Evolutionary conservation across 2,113 vertebrate species (phyloP).

Genomic region (Zosterops japonicus): DNA sequence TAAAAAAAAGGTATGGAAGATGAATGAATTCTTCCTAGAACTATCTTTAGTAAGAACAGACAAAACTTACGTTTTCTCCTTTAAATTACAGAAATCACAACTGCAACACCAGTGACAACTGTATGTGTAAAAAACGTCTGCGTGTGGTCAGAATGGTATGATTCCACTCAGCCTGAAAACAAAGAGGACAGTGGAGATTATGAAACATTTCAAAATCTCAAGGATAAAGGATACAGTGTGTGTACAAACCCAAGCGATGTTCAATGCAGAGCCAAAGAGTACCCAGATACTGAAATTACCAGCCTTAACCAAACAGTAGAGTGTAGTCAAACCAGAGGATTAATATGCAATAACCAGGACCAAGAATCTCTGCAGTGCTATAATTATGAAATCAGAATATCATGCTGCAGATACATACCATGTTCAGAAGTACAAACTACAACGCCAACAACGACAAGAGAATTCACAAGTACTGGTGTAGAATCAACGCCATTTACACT

Average conservation of each 20-base stretch:
- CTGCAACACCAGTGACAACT: background rate
- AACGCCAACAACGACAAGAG: background rate
- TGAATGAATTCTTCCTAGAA: background rate
- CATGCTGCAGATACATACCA: slow-evolving; percentile 63
- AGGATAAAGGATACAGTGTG: slow-evolving; percentile 14
- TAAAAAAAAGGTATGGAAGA: background rate
- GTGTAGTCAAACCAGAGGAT: slow-evolving; percentile 24
- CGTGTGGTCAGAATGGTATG: slow-evolving; percentile 71
- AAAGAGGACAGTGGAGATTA: slow-evolving; percentile 57
- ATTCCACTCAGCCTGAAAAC: slow-evolving; percentile 9
- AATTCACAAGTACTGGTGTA: background rate
- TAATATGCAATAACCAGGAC: slow-evolving; percentile 68
- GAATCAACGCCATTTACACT: background rate
- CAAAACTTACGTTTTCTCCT: background rate
- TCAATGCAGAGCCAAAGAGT: slow-evolving; percentile 51
- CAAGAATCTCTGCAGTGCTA: slow-evolving; percentile 50
- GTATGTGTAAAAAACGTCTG: slow-evolving; percentile 64
- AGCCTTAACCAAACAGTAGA: slow-evolving; percentile 58
- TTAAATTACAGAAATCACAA: background rate
- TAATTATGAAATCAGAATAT: slow-evolving; percentile 71
- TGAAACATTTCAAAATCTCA: slow-evolving; percentile 65
- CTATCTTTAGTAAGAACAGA: background rate
- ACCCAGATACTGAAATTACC: background rate
- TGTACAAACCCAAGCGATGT: background rate
- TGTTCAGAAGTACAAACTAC: background rate